Evolutionary conservation across 2,113 vertebrate species (phyloP).

Genomic region (Scolopax mira): DNA sequence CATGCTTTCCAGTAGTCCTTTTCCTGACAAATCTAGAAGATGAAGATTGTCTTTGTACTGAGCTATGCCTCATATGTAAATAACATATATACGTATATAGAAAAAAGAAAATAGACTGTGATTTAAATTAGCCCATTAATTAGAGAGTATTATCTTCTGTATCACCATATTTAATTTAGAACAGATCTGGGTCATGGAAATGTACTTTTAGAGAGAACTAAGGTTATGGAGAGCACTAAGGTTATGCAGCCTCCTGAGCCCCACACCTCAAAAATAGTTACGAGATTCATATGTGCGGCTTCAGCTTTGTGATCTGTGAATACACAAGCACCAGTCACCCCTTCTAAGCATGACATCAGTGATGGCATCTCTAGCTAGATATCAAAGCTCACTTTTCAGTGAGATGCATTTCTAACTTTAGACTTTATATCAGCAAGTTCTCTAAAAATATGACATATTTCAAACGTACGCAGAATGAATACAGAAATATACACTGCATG

Average conservation of each 20-base stretch:
- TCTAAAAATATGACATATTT: slow-evolving; percentile 23
- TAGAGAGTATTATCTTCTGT: not conserved
- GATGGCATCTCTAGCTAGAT: slow-evolving; percentile 4
- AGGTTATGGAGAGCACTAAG: not conserved
- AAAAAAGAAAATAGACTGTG: not conserved
- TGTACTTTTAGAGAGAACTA: not conserved
- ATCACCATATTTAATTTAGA: not conserved
- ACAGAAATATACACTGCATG: not conserved
- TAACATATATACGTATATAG: not conserved
- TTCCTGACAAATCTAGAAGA: not conserved
- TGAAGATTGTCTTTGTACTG: not conserved
- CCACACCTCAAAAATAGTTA: slow-evolving; percentile 9
- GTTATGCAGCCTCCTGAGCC: not conserved
- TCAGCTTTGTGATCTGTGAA: slow-evolving; percentile 21
- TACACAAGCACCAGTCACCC: not conserved
- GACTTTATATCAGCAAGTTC: slow-evolving; percentile 2
- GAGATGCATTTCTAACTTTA: slow-evolving; percentile 46
- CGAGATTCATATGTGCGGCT: not conserved
- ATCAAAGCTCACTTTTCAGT: slow-evolving; percentile 12
- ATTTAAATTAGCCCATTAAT: not conserved
- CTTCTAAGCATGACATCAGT: not conserved
- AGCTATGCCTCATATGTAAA: not conserved
- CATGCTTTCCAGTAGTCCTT: not conserved
- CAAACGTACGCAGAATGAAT: not conserved
- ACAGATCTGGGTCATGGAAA: not conserved